Conservation (phyloP, 1,140 invertebrate species). For the Drosophila nigrodunni region DNA sequence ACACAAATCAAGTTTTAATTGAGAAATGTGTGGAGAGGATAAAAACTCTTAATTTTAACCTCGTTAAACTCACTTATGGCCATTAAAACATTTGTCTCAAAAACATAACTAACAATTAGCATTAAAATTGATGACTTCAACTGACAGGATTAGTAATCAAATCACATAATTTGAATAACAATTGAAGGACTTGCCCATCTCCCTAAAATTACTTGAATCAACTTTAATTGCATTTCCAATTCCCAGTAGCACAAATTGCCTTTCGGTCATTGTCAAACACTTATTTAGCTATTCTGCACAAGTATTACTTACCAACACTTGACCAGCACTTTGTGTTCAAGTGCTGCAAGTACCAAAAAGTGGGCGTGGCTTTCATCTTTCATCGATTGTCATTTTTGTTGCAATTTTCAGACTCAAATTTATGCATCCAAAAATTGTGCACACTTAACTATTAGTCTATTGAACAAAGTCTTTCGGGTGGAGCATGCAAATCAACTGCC, state of each 20-base stretch:
- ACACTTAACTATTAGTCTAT: slow-evolving; percentile 32
- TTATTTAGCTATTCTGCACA: neutral
- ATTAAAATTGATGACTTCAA: neutral
- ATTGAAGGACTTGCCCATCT: neutral
- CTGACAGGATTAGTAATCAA: slow-evolving; percentile 3
- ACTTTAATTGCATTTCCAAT: slow-evolving; percentile 20
- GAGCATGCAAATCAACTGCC: slow-evolving; percentile 65
- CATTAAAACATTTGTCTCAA: neutral
- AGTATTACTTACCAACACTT: slow-evolving; percentile 10
- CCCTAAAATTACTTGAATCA: slow-evolving; percentile 13
- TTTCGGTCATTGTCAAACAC: slow-evolving; percentile 2
- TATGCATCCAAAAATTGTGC: slow-evolving; percentile 23
- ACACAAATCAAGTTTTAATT: slow-evolving; percentile 4
- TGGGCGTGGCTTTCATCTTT: neutral
- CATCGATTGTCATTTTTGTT: slow-evolving; percentile 30
- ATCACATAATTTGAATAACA: neutral
- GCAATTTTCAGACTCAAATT: slow-evolving; percentile 18
- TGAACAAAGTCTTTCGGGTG: slow-evolving; percentile 22
- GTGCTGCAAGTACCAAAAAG: neutral
- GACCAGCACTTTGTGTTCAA: neutral
- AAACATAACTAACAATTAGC: slow-evolving; percentile 1
- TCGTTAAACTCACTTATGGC: neutral
- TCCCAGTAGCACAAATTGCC: slow-evolving; percentile 20
- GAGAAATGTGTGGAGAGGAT: neutral
- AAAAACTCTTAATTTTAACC: neutral